Conservation (phyloP, 2,888 invertebrate genomes). For the Platycnemis pennipes region DNA sequence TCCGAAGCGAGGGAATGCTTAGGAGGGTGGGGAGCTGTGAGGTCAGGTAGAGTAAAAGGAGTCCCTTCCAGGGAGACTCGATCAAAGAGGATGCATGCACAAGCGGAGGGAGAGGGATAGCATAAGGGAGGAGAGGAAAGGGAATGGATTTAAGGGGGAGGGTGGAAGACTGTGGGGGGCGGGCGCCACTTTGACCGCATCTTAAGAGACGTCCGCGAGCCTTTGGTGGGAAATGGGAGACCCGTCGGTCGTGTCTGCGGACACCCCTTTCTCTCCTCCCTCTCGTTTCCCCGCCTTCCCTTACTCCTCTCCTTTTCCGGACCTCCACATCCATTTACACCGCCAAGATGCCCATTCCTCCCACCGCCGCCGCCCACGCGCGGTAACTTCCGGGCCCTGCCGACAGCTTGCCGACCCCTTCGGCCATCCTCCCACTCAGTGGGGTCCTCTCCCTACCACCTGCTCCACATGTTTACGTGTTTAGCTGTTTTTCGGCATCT, state of each 20-base stretch:
- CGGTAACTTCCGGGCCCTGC: not conserved
- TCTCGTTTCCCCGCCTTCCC: not conserved
- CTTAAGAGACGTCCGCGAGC: not conserved
- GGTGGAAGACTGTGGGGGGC: not conserved
- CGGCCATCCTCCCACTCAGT: not conserved
- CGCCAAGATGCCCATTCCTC: no score
- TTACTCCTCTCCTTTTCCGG: not conserved
- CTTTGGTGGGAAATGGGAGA: not conserved
- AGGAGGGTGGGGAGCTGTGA: not conserved
- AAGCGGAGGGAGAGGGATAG: not conserved
- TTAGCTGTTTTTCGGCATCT: constrained; percentile 18
- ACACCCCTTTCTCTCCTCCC: not conserved
- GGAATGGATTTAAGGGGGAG: not conserved
- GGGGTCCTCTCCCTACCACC: not conserved
- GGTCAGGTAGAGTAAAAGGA: not conserved
- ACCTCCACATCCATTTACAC: not conserved
- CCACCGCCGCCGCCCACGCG: not conserved
- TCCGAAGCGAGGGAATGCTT: not conserved
- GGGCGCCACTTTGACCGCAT: not conserved
- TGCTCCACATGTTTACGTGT: constrained; percentile 61
- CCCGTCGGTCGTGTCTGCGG: not conserved
- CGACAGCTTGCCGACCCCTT: not conserved
- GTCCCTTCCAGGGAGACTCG: not conserved
- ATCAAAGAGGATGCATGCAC: not conserved
- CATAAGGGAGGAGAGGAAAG: not conserved